Evolutionary conservation across 2,888 invertebrate genomes (phyloP), one percentile per base, ranked within the genome.

Genomic region (Clusia tigrina): DNA sequence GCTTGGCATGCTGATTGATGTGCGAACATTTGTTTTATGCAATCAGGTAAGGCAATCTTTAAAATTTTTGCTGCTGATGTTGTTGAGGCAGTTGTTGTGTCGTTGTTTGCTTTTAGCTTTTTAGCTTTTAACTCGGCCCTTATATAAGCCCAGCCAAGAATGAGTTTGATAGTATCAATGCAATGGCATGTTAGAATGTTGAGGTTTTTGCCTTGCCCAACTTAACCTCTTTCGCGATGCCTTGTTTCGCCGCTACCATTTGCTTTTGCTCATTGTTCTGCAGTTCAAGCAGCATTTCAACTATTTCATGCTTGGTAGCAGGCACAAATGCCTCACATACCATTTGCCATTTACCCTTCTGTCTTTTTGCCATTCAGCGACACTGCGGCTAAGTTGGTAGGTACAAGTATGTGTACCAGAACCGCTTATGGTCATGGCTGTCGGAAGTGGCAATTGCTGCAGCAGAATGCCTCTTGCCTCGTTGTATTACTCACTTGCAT

Each of bases 1-100:
- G 20, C 2, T 62, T 69, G 69, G 65, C 69, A 68, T 24, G 54
- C 65, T 70, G 69, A 70, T 70, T 60, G 62, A 70, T 67, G 66
- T 66, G 67, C 67, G 67, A 67, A 66, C 66, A 64, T 69, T 64
- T 67, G 62, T 64, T 62, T 64, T 62, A 67, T 66, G 54, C 54
- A 54, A 54, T 54, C 54, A 18, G 22, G 52, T 52, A 52, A 52
- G 18, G 17, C 52, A 52, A 52, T 52, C 52, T 52, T 52, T 10
- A 22, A 18, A 48, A 22, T 48, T 48, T 18, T 20, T 48, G 48
- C 20, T 15, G 22, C 48, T 48, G 42, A 10, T 15, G 22, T 15
- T 48, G 48, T 22, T 32, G 32, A 32, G 32, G 12, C 12, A 12
- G 32, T n/a, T 42, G 42, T 42, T 42, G n/a, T 42, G 10, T 5